Evolutionary conservation across 2,113 vertebrate species (phyloP).

Genomic region (Hyperopisus bebe): DNA sequence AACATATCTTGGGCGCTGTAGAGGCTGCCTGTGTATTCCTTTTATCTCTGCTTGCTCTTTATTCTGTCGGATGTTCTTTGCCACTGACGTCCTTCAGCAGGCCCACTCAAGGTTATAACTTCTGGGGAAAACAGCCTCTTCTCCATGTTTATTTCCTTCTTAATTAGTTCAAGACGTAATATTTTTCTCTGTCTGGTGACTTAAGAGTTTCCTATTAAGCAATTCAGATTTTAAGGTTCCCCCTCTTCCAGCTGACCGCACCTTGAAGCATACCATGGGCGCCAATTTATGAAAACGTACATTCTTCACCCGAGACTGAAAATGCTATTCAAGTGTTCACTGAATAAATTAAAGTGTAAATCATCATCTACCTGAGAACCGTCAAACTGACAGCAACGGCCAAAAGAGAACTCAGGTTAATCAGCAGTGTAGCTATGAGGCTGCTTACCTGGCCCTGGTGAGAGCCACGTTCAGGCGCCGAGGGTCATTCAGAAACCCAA

Average conservation of each 20-base stretch:
- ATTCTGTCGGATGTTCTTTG: background rate
- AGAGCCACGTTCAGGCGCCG: slow-evolving; percentile 94
- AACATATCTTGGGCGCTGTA: background rate
- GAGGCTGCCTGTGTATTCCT: background rate
- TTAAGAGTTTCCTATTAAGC: background rate
- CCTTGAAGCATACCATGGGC: background rate
- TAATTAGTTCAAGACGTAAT: background rate
- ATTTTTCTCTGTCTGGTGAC: background rate
- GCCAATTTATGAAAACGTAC: background rate
- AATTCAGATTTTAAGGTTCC: background rate
- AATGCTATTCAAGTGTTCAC: background rate
- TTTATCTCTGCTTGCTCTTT: background rate
- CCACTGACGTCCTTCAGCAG: background rate
- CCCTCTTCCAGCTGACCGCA: background rate
- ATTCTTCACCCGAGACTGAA: background rate
- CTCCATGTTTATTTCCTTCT: background rate
- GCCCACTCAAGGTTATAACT: background rate
- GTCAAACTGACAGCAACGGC: background rate
- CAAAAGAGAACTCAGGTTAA: background rate
- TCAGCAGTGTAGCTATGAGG: background rate
- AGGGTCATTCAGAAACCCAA: slow-evolving; percentile 94
- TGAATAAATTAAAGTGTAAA: background rate
- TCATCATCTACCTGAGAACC: background rate
- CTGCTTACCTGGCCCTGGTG: slow-evolving; percentile 80
- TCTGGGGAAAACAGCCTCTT: background rate